These are phyloP conservation scores for Ochlodes sylvanus DNA, from an alignment of 2,888 invertebrate genomes.

Conservation along the genomic window DNA sequence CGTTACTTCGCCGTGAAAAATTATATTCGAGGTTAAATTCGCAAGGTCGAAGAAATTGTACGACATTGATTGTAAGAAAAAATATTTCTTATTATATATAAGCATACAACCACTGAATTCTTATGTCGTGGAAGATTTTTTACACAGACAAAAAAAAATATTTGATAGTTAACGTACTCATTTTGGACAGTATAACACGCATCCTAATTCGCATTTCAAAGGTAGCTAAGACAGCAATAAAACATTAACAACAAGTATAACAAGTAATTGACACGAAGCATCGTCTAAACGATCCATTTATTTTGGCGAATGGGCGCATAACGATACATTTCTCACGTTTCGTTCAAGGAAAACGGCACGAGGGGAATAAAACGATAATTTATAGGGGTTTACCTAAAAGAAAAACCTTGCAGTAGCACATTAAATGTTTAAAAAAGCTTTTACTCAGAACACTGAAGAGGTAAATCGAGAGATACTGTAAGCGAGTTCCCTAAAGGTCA, in stretches of 20 bases:
- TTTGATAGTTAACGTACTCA: background rate
- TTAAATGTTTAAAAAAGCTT: constrained; percentile 39
- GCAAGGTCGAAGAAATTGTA: constrained; percentile 2
- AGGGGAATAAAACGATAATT: constrained; percentile 39
- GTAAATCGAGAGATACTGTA: constrained; percentile 3
- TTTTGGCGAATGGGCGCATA: constrained; percentile 37
- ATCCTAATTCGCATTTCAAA: background rate
- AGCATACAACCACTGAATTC: too few relatives aligned
- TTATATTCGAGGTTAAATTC: constrained; percentile 16
- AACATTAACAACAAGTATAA: constrained; percentile 34
- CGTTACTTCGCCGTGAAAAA: constrained; percentile 21
- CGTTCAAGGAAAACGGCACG: constrained; percentile 39
- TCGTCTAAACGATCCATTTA: constrained; percentile 38
- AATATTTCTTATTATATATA: background rate
- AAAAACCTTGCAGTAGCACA: constrained; percentile 33
- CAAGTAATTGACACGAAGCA: constrained; percentile 37
- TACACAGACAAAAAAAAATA: too few relatives aligned
- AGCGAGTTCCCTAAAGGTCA: constrained; percentile 1
- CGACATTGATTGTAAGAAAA: background rate
- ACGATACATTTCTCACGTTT: constrained; percentile 39
- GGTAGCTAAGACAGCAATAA: constrained; percentile 6
- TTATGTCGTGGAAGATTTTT: too few relatives aligned
- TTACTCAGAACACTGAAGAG: constrained; percentile 15
- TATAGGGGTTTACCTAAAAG: constrained; percentile 34
- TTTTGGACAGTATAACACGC: background rate